Conservation (phyloP, 2,797 vertebrate species). For the Cheirogaleus major region DNA sequence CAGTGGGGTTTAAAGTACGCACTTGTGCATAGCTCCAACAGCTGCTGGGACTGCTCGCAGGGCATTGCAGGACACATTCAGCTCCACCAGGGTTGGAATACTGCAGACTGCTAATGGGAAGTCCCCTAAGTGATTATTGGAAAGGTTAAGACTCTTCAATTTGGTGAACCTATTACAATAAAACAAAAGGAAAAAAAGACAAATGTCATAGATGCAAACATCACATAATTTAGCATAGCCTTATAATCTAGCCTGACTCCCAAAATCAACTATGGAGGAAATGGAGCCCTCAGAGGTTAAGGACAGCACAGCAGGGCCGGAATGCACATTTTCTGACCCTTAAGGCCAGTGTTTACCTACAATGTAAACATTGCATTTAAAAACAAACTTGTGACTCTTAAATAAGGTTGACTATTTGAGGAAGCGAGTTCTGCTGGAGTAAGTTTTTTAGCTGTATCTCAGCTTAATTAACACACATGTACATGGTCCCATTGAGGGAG, state of each 20-base stretch:
- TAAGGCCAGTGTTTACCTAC: neutral
- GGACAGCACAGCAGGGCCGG: neutral
- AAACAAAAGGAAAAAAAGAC: conserved; percentile 37
- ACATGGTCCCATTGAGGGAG: neutral
- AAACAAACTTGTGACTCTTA: neutral
- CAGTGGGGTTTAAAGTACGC: conserved; percentile 75
- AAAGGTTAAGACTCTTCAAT: conserved; percentile 97
- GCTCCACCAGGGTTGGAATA: conserved; percentile 94
- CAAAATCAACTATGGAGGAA: neutral
- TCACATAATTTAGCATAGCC: neutral
- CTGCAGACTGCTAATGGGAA: conserved; percentile 94
- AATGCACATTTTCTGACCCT: neutral
- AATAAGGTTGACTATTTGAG: neutral
- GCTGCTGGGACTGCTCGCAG: conserved; percentile 90
- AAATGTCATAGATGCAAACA: neutral
- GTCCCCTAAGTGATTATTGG: conserved; percentile 95
- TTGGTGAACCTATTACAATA: conserved; percentile 92
- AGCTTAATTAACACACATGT: neutral
- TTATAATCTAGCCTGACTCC: neutral
- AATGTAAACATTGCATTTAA: neutral
- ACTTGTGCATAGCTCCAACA: conserved; percentile 94
- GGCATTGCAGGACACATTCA: conserved; percentile 97
- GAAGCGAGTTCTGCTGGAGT: neutral
- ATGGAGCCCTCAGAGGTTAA: neutral
- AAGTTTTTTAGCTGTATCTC: neutral